Percentiles rank a stretch among this genome's conserved stretches.
These are phyloP conservation scores for Drosophila fuyamai DNA, from an alignment of 1,140 invertebrate species.

Conservation along the genomic window DNA sequence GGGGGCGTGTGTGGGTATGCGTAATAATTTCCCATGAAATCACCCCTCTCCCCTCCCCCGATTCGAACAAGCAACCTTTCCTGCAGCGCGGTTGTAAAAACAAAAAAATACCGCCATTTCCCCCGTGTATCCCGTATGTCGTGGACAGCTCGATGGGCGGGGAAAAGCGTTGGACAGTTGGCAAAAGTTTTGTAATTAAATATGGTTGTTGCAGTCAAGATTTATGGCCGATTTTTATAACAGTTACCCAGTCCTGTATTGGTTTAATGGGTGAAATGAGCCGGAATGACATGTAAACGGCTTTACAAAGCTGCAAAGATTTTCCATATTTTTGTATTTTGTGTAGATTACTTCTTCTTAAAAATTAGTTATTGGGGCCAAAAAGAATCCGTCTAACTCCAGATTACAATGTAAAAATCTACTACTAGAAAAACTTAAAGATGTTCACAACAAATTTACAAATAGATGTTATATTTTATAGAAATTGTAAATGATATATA, in stretches of 20 bases:
- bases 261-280: slow-evolving; percentile 2
- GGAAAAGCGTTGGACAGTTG: slow-evolving; percentile 23
- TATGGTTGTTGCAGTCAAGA: slow-evolving; percentile 59
- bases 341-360: no score
- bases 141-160: not conserved
- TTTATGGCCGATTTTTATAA: slow-evolving; percentile 50
- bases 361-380: no score
- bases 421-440: no score
- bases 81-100: slow-evolving; percentile 22
- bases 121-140: slow-evolving; percentile 12
- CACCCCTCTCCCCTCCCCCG: not conserved
- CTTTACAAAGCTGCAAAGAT: not conserved
- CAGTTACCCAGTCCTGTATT: not conserved
- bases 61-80: not conserved
- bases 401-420: no score
- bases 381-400: no score
- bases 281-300: not conserved
- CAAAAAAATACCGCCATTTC: slow-evolving; percentile 4
- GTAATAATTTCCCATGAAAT: slow-evolving; percentile 32
- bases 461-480: no score
- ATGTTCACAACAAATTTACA: no score
- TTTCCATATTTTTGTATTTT: no score
- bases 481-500: no score
- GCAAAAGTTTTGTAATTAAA: slow-evolving; percentile 72
- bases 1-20: slow-evolving; percentile 31